Conservation (phyloP, 2,113 vertebrate species). For the Isurus oxyrinchus region DNA sequence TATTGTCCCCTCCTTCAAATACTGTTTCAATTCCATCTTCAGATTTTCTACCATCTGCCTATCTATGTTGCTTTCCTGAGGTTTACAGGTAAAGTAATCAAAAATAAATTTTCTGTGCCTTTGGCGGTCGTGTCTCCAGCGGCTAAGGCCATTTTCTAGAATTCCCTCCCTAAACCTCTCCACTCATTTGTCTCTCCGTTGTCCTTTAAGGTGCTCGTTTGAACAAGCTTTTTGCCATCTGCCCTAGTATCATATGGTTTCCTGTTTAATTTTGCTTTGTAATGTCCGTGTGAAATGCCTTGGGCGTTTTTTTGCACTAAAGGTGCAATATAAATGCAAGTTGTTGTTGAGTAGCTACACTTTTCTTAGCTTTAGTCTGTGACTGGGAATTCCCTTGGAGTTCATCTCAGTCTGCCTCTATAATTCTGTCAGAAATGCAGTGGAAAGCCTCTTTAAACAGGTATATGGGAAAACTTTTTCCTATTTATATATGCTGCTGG, state of each 20-base stretch:
- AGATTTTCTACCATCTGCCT: neutral
- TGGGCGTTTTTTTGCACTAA: neutral
- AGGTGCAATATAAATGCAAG: too few relatives aligned
- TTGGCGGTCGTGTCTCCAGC: too few relatives aligned
- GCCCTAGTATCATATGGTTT: too few relatives aligned
- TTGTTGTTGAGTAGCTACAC: neutral
- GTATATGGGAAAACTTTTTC: neutral
- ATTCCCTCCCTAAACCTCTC: too few relatives aligned
- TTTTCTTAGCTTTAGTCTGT: neutral
- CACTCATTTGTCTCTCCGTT: too few relatives aligned
- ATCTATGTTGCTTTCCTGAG: neutral
- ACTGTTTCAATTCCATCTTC: neutral
- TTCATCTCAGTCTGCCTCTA: neutral
- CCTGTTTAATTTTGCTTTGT: neutral
- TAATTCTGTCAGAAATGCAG: neutral
- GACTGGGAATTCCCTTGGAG: neutral
- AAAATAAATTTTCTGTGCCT: neutral
- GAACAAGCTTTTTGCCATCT: too few relatives aligned
- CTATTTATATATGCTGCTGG: neutral
- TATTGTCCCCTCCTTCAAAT: neutral
- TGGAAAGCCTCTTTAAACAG: neutral
- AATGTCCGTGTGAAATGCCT: neutral
- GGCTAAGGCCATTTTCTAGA: too few relatives aligned
- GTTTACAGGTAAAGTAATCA: neutral
- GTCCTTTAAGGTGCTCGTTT: too few relatives aligned